A percentile compares a stretch with the other conserved stretches of the same genome.
phyloP scores from a whole-genome alignment of 1,140 invertebrate genomes.

The Myzus persicae region DNA sequence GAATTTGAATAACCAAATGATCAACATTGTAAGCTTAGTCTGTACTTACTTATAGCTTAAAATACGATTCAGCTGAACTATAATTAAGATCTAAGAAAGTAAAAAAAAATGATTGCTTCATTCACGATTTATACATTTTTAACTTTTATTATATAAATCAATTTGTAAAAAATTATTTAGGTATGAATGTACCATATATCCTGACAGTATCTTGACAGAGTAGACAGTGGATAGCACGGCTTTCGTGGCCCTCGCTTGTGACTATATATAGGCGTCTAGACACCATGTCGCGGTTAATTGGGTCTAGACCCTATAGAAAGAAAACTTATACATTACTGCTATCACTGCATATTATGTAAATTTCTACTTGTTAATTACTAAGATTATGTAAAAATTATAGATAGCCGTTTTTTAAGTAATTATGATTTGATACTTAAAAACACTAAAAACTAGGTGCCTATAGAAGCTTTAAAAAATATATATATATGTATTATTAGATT shows the following conservation, averaged over 20 bases:
- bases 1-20: no score
- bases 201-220: neutral
- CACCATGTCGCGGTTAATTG: neutral
- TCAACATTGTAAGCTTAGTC: neutral
- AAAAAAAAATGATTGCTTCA: neutral
- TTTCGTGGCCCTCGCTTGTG: no score
- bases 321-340: neutral
- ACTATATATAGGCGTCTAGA: neutral
- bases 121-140: neutral
- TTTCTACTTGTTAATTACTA: no score
- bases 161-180: neutral
- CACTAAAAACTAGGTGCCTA: no score
- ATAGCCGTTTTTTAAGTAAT: no score
- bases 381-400: no score
- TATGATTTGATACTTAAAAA: no score
- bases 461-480: no score
- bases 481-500: no score
- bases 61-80: neutral
- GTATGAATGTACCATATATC: neutral
- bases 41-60: neutral
- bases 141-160: neutral
- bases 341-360: neutral
- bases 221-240: no score
- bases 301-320: neutral
- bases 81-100: neutral